Base-by-base conservation (phyloP, 2,888 invertebrate species). In the Rhamnusium bicolor region DNA sequence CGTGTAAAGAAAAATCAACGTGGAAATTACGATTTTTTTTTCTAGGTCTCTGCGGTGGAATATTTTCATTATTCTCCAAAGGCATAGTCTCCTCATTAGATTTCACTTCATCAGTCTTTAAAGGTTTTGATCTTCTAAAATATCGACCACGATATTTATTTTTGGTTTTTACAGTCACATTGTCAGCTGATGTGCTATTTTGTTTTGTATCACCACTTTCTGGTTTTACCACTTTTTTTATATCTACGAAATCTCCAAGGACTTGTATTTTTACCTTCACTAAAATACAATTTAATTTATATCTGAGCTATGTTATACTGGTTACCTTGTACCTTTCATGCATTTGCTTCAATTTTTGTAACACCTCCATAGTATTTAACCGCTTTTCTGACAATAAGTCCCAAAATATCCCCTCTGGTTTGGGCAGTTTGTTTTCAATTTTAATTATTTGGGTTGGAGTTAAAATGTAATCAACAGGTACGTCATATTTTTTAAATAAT, bases 381-480 rank as follows among this genome's bases (percentile, higher is more conserved):
- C 94, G 92, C 63, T 94, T 91, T 81, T 92, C 90, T 29, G 94
- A 94, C 67, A 96, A 88, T 76, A 94, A 86, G 79, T 93, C 92
- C 96, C 96, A 96, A 83, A 94, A 90, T 47, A 96, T 92, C n/a
- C 94, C 94, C 46, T 87, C 85, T 1, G 96, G 96, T 79, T 94
- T 92, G 40, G 90, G 89, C 77, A 91, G 86, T 75, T 89, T 90
- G 65, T 90, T 90, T 65, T 89, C 86, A 68, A 93, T 91, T 78
- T 90, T 86, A 81, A 94, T 92, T 78, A 95, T 93, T 89, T 94
- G 92, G 10, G 94, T 94, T 29, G 96, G 96, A 7, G 96, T 96
- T 80, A 96, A 90, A 84, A 97, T 96, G 81, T 94, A 91, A 87
- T 97, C 96, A 63, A 96, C 93, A 62, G 95, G 95, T 19, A 96